Conservation (phyloP, 2,797 vertebrate genomes). For the Balearica regulorum region DNA sequence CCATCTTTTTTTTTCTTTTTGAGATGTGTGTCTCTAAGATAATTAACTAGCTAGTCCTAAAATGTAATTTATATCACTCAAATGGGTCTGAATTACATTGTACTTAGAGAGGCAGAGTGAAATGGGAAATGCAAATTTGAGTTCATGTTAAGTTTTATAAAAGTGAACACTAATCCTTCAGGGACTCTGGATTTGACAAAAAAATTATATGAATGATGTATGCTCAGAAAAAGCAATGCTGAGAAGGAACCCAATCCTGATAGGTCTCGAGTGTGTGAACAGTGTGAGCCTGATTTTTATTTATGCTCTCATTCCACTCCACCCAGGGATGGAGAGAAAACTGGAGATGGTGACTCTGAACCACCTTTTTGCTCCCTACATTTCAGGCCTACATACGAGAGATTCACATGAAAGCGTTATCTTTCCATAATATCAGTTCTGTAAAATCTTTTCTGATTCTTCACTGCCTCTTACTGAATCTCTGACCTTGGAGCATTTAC, state of each 20-base stretch:
- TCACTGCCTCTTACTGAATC: not conserved
- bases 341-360: not conserved
- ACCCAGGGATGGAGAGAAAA: not conserved
- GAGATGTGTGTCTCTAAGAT: not conserved
- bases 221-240: not conserved
- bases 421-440: not conserved
- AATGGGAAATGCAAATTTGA: constrained; percentile 41
- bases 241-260: not conserved
- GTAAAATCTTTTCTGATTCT: not conserved
- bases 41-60: constrained; percentile 30
- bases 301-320: not conserved
- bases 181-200: constrained; percentile 12
- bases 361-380: not conserved
- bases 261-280: not conserved
- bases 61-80: constrained; percentile 51
- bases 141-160: constrained; percentile 22
- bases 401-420: not conserved
- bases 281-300: not conserved
- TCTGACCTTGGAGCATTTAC: not conserved
- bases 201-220: not conserved
- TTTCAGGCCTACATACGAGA: not conserved
- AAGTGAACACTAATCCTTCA: constrained; percentile 20
- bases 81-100: not conserved
- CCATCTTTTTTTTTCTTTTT: not conserved
- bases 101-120: not conserved